Percentiles rank a stretch among this genome's conserved stretches.
phyloP scores from a whole-genome alignment of 2,888 invertebrate species.

The Nudaria mundana region DNA sequence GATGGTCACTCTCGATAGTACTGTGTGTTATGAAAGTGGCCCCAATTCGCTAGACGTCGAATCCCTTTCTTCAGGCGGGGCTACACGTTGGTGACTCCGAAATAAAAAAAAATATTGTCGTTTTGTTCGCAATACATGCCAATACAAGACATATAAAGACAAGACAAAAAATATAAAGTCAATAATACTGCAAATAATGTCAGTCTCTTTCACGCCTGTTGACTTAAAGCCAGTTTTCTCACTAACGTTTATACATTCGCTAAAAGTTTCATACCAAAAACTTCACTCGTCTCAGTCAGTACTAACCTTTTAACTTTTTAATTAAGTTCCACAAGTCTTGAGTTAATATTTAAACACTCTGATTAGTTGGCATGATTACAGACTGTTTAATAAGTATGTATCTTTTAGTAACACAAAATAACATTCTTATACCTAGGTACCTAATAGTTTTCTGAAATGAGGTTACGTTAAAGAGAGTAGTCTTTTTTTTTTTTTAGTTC shows the following conservation, averaged over 20 bases:
- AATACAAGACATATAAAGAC: too few species aligned
- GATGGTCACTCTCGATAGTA: too few species aligned
- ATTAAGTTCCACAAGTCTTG: conserved; percentile 67
- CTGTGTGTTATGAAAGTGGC: too few species aligned
- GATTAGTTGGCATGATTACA: conserved; percentile 54
- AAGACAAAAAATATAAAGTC: background rate
- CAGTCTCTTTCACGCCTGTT: background rate
- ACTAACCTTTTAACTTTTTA: conserved; percentile 64
- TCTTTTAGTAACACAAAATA: background rate
- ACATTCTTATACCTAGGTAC: background rate
- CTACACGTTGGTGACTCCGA: too few species aligned
- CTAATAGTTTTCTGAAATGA: background rate
- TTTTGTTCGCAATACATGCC: too few species aligned
- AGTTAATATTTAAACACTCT: conserved; percentile 70
- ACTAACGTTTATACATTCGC: conserved; percentile 22
- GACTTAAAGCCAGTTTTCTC: conserved; percentile 11
- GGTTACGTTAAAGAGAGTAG: too few species aligned
- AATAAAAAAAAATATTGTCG: too few species aligned
- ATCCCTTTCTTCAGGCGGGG: too few species aligned
- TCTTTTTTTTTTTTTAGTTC: too few species aligned
- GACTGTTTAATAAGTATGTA: conserved; percentile 34
- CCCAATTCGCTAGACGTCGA: too few species aligned
- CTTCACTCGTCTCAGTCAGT: conserved; percentile 35
- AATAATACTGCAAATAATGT: too few species aligned
- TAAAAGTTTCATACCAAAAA: conserved; percentile 39